A percentile compares a stretch with the other conserved stretches of the same genome.
These are phyloP conservation scores for Craniophora ligustri DNA, from an alignment of 2,888 invertebrate species.

Conservation along the genomic window DNA sequence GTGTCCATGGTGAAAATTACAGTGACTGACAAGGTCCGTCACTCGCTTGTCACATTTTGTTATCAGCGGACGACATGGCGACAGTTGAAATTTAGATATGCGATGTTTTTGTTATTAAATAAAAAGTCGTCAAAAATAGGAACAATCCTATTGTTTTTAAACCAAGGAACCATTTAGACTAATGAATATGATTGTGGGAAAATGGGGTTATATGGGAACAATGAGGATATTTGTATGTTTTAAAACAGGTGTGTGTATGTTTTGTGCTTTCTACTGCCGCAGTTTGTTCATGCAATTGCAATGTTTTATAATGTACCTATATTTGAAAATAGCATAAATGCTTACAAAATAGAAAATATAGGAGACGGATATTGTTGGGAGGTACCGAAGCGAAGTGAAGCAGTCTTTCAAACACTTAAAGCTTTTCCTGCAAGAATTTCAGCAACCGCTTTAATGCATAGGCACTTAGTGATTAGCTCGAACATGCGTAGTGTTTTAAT, in stretches of 20 bases:
- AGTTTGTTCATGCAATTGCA: too few relatives aligned
- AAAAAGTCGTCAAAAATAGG: background rate
- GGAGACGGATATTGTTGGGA: background rate
- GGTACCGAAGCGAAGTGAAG: background rate
- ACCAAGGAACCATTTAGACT: too few relatives aligned
- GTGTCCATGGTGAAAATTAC: background rate
- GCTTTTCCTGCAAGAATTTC: conserved; percentile 7
- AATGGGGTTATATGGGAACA: too few relatives aligned
- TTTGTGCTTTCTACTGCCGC: too few relatives aligned
- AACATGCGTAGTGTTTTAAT: conserved; percentile 29
- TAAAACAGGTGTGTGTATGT: too few relatives aligned
- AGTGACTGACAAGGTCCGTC: conserved; percentile 12
- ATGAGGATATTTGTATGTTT: background rate
- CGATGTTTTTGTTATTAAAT: background rate
- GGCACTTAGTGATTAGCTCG: conserved; percentile 5
- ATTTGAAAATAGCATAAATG: too few relatives aligned
- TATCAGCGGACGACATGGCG: conserved; percentile 4
- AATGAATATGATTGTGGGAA: too few relatives aligned
- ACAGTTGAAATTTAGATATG: conserved; percentile 1
- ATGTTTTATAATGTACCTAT: too few relatives aligned
- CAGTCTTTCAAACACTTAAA: background rate
- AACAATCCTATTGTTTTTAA: background rate
- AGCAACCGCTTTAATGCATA: background rate
- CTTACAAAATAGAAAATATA: too few relatives aligned
- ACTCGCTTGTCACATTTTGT: conserved; percentile 15